A percentile compares a stretch with the other conserved stretches of the same genome.
Conservation (phyloP, 2,888 invertebrate genomes). For the Hirtodrosophila alboralis region DNA sequence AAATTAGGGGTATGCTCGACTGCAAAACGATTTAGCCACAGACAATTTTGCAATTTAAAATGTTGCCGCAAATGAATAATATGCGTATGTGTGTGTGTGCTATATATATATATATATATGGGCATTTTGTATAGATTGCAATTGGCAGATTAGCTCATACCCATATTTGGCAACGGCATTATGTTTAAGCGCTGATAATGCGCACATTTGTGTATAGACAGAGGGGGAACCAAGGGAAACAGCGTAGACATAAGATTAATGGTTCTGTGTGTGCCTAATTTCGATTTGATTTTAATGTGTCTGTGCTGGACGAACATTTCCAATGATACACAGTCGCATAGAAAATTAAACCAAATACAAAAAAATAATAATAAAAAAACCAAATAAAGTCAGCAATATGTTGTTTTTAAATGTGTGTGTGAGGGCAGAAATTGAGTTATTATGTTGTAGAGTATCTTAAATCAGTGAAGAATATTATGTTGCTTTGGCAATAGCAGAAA, state of each 20-base stretch:
- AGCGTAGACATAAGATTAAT: slow-evolving; percentile 59
- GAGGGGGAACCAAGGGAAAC: slow-evolving; percentile 1
- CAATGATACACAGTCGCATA: slow-evolving; percentile 42
- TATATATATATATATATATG: slow-evolving; percentile 10
- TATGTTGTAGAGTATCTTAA: slow-evolving; percentile 21
- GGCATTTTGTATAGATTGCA: slow-evolving; percentile 65
- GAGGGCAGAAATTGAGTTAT: slow-evolving; percentile 38
- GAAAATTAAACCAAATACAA: slow-evolving; percentile 31
- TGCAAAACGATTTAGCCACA: slow-evolving; percentile 72
- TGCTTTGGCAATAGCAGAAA: slow-evolving; percentile 2
- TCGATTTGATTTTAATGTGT: slow-evolving; percentile 71
- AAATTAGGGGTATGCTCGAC: slow-evolving; percentile 4
- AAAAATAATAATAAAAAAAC: slow-evolving; percentile 8
- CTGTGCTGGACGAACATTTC: slow-evolving; percentile 57
- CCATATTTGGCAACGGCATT: slow-evolving; percentile 44
- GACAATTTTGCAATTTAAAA: slow-evolving; percentile 78
- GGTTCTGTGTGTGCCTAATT: slow-evolving; percentile 67
- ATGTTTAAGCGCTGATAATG: slow-evolving; percentile 65
- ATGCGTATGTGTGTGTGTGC: slow-evolving; percentile 27
- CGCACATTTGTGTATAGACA: slow-evolving; percentile 28
- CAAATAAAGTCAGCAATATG: slow-evolving; percentile 25
- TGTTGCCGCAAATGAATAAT: slow-evolving; percentile 70
- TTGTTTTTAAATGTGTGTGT: slow-evolving; percentile 44
- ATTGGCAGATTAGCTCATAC: slow-evolving; percentile 61
- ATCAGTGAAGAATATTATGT: background rate